Evolutionary conservation across 2,113 vertebrate species (phyloP).

Genomic region (Gymnarchus niloticus): DNA sequence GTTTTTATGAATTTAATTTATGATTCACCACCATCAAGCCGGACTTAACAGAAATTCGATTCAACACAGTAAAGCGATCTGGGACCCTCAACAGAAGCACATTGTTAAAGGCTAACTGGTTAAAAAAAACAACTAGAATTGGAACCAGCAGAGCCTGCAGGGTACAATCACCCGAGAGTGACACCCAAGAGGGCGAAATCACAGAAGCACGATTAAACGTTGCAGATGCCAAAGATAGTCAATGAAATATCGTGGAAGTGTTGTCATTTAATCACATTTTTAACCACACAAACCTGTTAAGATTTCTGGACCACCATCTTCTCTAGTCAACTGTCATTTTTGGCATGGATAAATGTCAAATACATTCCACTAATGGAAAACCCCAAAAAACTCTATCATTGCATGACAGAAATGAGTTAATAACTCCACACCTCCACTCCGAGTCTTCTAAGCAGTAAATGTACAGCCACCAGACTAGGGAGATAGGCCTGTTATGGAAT

Average conservation of each 20-base stretch:
- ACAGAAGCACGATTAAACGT: neutral
- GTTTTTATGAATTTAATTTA: neutral
- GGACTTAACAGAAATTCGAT: too few species aligned
- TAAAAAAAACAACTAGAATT: neutral
- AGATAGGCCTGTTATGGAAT: neutral
- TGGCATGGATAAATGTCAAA: neutral
- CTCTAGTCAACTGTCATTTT: neutral
- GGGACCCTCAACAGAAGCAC: neutral
- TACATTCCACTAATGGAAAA: neutral
- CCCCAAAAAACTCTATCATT: neutral
- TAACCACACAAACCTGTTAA: neutral
- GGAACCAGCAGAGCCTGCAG: neutral
- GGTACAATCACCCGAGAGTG: neutral
- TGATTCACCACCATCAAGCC: neutral
- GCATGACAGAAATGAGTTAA: neutral
- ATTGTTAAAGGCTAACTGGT: neutral
- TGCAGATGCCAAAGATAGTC: neutral
- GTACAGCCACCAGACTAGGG: neutral
- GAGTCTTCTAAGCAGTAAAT: neutral
- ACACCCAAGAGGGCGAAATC: neutral
- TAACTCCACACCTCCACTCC: neutral
- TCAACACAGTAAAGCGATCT: neutral
- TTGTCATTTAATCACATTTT: neutral
- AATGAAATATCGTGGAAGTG: too few species aligned
- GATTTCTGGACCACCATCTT: neutral